Evolutionary conservation across 2,797 vertebrate genomes (phyloP).

Genomic region (Pseudochirops cupreus): DNA sequence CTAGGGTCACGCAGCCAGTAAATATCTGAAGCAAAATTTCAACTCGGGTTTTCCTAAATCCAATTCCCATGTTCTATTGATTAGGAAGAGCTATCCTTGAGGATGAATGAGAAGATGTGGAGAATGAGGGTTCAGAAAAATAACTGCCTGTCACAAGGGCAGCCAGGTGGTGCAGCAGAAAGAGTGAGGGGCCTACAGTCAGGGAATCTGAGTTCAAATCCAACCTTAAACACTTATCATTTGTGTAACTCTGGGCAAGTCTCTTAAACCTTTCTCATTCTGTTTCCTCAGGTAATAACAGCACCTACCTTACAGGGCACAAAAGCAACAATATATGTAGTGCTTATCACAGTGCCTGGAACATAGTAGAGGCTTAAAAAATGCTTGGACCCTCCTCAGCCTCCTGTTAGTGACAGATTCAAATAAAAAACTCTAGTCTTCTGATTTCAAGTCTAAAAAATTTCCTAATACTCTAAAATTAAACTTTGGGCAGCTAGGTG

Average conservation of each 20-base stretch:
- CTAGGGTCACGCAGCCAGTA: not conserved
- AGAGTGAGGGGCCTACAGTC: not conserved
- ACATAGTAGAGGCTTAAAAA: not conserved
- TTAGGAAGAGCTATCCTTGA: not conserved
- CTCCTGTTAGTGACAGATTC: not conserved
- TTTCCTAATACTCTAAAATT: not conserved
- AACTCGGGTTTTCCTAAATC: not conserved
- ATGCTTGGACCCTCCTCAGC: not conserved
- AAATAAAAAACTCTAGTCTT: not conserved
- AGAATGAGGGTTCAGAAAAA: not conserved
- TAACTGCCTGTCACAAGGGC: not conserved
- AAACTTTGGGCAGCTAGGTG: no score
- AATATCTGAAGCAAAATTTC: not conserved
- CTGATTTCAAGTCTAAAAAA: not conserved
- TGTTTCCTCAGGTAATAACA: not conserved
- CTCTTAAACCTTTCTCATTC: not conserved
- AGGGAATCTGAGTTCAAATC: not conserved
- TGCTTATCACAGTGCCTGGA: not conserved
- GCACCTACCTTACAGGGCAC: not conserved
- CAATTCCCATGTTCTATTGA: not conserved
- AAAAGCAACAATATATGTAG: not conserved
- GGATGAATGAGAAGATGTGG: not conserved
- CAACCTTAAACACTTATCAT: not conserved
- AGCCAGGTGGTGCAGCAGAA: not conserved
- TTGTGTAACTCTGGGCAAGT: not conserved